Conservation (phyloP, 2,797 vertebrate genomes). For the Florisuga fusca region DNA sequence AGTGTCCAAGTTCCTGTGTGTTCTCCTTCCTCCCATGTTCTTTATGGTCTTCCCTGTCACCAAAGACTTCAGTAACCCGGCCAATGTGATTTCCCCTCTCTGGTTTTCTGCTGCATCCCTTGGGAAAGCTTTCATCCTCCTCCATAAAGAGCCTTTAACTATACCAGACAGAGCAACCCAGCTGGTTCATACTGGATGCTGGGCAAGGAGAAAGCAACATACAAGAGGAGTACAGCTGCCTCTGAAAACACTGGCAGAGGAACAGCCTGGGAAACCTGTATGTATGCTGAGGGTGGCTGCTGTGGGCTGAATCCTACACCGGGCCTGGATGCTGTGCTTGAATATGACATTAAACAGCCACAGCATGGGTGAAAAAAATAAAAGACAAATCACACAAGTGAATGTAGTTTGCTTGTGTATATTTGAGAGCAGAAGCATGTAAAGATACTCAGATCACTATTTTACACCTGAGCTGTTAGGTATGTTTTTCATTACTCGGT, state of each 20-base stretch:
- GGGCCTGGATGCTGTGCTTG: neutral
- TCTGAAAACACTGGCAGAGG: neutral
- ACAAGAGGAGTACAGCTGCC: accelerated
- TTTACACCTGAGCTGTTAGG: neutral
- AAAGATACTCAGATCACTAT: neutral
- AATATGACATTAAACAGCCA: neutral
- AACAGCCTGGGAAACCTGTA: accelerated
- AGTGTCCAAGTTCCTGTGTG: neutral
- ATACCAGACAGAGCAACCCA: neutral
- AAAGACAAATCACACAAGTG: neutral
- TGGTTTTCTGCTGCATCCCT: neutral
- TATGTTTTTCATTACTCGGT: neutral
- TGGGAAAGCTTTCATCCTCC: neutral
- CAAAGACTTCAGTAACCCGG: neutral
- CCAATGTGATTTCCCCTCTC: accelerated
- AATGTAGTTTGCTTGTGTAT: neutral
- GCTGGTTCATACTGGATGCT: neutral
- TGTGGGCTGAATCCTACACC: accelerated
- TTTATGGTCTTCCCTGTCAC: accelerated
- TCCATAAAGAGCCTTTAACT: neutral
- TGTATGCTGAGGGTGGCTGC: accelerated
- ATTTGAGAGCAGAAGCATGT: neutral
- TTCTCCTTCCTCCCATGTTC: neutral
- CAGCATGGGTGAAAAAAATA: neutral
- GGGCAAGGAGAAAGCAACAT: neutral